Percentiles rank a stretch among this genome's conserved stretches.
phyloP scores from a whole-genome alignment of 1,140 invertebrate species.

The Spodoptera frugiperda region DNA sequence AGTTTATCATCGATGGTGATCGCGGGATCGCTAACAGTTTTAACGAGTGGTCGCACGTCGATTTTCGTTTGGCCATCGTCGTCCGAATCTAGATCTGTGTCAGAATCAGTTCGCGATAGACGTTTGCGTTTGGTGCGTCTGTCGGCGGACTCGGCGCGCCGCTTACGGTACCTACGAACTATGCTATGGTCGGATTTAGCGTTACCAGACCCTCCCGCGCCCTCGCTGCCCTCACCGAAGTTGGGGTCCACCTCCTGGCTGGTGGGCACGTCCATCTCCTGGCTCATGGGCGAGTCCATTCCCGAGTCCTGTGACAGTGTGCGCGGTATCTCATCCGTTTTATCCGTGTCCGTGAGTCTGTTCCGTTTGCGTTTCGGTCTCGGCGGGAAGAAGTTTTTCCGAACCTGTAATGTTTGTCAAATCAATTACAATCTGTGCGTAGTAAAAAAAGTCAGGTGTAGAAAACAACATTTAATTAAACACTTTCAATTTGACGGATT shows the following conservation, averaged over 20 bases:
- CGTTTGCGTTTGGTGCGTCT: conserved; percentile 56
- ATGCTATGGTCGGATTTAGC: conserved; percentile 12
- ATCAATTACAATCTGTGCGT: neutral
- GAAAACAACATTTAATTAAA: too few species aligned
- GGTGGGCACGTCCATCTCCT: conserved; percentile 36
- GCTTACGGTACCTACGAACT: conserved; percentile 57
- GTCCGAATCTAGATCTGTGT: conserved; percentile 33
- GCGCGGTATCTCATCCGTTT: conserved; percentile 18
- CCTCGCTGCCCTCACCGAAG: conserved; percentile 36
- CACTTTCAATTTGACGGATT: too few species aligned
- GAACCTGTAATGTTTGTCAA: conserved; percentile 82
- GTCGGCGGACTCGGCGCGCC: conserved; percentile 66
- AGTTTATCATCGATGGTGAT: conserved; percentile 63
- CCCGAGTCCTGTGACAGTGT: conserved; percentile 49
- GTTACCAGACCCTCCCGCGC: conserved; percentile 7
- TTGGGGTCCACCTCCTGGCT: conserved; percentile 39
- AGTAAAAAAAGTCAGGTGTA: too few species aligned
- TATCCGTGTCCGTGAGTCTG: neutral
- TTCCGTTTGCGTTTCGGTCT: conserved; percentile 85
- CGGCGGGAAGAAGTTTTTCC: conserved; percentile 89
- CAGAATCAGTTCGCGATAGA: conserved; percentile 55
- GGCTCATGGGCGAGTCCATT: conserved; percentile 56
- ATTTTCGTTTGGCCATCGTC: conserved; percentile 46
- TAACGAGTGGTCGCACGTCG: conserved; percentile 62
- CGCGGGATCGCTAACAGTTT: conserved; percentile 74